Evolutionary conservation across 2,888 invertebrate genomes (phyloP), one percentile per base, ranked within the genome.

Genomic region (Ormyrus nitidulus): DNA sequence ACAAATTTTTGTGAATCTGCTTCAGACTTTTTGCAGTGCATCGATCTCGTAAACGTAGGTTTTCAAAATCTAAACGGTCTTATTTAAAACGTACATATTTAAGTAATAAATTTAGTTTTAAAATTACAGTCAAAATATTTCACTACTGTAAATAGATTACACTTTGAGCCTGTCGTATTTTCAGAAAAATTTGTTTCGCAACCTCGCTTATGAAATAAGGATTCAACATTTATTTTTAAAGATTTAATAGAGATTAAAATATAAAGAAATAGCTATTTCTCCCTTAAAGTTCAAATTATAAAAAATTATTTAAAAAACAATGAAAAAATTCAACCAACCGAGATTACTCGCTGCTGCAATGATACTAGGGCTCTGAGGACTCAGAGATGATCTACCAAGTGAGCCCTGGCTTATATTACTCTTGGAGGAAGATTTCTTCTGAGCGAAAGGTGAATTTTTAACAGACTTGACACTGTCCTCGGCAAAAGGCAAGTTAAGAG

Each of bases 391-490:
- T 68, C 86, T 89, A 9, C 86, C 86, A 10, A 85, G 80, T 11
- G 89, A 89, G 7, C 82, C 76, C 56, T 88, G 86, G 80, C 87
- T 89, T 19, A 87, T 51, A 78, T 87, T 89, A 62, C 86, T 85
- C 7, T 85, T 85, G 0, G 87, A 86, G 54, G 84, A 80, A 71
- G 84, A 84, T 80, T 85, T 87, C 70, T 87, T 88, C 56, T 85
- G 83, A 13, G 86, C 84, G 81, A 86, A 90, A 49, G 90, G 89
- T 49, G 90, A 90, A 69, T 83, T 88, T 54, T 85, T 88, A 3
- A 86, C 85, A 4, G 90, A 90, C 66, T 87, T 89, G 2, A 88
- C 81, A 76, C 87, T 88, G 65, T 89, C 90, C 84, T 90, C 90
- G 72, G 86, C 88, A 79, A 87, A 90, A 5, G 90, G 89, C 66